phyloP scores from a whole-genome alignment of 2,113 vertebrate genomes.

The Bettongia penicillata region DNA sequence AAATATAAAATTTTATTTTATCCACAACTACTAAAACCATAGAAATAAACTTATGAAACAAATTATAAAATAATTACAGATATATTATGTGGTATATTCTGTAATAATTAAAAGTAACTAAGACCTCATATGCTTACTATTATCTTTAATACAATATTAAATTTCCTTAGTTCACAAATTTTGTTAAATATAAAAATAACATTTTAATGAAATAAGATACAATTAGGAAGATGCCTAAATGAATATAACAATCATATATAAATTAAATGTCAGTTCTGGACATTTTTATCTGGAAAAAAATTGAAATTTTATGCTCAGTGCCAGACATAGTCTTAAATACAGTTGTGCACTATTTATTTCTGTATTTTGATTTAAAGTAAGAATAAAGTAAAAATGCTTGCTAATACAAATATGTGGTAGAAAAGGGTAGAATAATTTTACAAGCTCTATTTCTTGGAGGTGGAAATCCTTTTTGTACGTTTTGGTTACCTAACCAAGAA shows the following conservation, averaged over 20 bases:
- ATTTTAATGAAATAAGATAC: not conserved
- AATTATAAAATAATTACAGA: not conserved
- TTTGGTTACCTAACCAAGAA: too few species aligned
- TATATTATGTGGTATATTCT: not conserved
- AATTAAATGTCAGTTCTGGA: not conserved
- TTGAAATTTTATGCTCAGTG: not conserved
- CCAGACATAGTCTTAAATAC: not conserved
- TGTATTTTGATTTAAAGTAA: too few species aligned
- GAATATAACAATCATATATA: not conserved
- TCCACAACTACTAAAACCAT: not conserved
- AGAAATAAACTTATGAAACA: not conserved
- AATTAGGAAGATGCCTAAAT: not conserved
- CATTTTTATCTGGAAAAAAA: not conserved
- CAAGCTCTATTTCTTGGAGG: too few species aligned
- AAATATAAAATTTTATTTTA: not conserved
- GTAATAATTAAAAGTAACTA: too few species aligned
- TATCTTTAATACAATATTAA: not conserved
- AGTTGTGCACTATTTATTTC: not conserved
- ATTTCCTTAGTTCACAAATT: not conserved
- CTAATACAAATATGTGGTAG: too few species aligned
- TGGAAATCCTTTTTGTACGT: too few species aligned
- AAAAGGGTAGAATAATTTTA: too few species aligned
- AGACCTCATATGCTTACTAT: not conserved
- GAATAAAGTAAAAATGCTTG: too few species aligned
- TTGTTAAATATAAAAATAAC: not conserved